Percentiles rank a stretch among this genome's conserved stretches.
These are phyloP conservation scores for Oreocharis arfaki DNA, from an alignment of 2,113 vertebrate genomes.

Conservation along the genomic window DNA sequence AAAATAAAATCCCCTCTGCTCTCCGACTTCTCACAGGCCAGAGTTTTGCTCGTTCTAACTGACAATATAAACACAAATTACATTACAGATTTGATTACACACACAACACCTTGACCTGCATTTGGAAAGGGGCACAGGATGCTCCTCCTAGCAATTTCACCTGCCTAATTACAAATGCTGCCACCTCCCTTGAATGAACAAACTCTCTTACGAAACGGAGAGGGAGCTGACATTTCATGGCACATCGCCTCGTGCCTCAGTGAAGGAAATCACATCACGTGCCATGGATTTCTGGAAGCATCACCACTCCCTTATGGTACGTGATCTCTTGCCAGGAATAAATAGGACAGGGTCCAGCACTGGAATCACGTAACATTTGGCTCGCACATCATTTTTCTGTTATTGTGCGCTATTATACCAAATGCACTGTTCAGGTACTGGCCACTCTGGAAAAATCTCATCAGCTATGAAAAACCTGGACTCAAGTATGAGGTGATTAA, in stretches of 20 bases:
- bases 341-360: constrained; percentile 42
- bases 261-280: constrained; percentile 35
- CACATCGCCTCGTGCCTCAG: background rate
- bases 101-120: background rate
- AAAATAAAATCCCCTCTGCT: background rate
- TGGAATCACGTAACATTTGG: constrained; percentile 33
- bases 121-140: background rate
- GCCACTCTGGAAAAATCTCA: background rate
- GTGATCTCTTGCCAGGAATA: constrained; percentile 31
- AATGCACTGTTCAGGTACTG: background rate
- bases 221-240: constrained; percentile 38
- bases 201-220: background rate
- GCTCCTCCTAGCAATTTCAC: background rate
- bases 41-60: background rate
- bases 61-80: background rate
- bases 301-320: constrained; percentile 40
- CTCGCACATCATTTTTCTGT: background rate
- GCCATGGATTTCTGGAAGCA: constrained; percentile 44
- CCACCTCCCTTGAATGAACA: background rate
- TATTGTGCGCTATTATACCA: background rate
- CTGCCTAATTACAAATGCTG: background rate
- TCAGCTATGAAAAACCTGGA: background rate
- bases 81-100: background rate
- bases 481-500: background rate
- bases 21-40: background rate